Conservation (phyloP, 1,140 invertebrate species). For the Pectinophora gossypiella region DNA sequence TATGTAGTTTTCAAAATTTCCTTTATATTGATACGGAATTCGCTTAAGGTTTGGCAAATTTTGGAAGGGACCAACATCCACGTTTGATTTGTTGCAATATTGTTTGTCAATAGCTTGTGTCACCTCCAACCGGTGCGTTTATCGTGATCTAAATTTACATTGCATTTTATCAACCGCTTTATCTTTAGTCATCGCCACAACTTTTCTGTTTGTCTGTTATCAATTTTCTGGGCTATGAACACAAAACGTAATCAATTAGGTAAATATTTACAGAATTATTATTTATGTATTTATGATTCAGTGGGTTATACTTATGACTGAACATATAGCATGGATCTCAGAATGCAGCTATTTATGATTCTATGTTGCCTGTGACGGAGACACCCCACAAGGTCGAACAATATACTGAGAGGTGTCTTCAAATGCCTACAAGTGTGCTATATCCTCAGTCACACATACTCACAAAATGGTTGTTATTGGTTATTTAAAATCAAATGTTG, state of each 20-base stretch:
- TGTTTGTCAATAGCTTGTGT: conserved; percentile 38
- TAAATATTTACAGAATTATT: conserved; percentile 57
- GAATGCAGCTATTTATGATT: conserved; percentile 66
- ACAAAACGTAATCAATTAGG: conserved; percentile 44
- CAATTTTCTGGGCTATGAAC: conserved; percentile 65
- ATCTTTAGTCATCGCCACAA: conserved; percentile 43
- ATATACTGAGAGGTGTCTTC: conserved; percentile 27
- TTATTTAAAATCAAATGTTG: conserved; percentile 67
- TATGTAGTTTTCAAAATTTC: conserved; percentile 64
- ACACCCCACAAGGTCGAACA: conserved; percentile 8
- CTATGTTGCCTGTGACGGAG: conserved; percentile 28
- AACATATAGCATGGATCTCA: conserved; percentile 72
- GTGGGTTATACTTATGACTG: conserved; percentile 63
- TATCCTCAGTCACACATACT: conserved; percentile 60
- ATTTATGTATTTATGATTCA: conserved; percentile 62
- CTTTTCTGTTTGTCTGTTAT: conserved; percentile 37
- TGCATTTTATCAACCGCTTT: conserved; percentile 61
- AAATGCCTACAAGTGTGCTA: conserved; percentile 47
- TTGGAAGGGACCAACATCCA: conserved; percentile 72
- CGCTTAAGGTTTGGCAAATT: conserved; percentile 57
- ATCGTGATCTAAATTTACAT: conserved; percentile 41
- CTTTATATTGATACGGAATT: conserved; percentile 43
- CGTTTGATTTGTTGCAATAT: conserved; percentile 34
- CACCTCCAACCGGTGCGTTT: conserved; percentile 26
- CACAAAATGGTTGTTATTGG: conserved; percentile 68